Percentiles rank a stretch among this genome's conserved stretches.
phyloP scores from a whole-genome alignment of 2,888 invertebrate genomes.

The Hoplodrina ambigua region DNA sequence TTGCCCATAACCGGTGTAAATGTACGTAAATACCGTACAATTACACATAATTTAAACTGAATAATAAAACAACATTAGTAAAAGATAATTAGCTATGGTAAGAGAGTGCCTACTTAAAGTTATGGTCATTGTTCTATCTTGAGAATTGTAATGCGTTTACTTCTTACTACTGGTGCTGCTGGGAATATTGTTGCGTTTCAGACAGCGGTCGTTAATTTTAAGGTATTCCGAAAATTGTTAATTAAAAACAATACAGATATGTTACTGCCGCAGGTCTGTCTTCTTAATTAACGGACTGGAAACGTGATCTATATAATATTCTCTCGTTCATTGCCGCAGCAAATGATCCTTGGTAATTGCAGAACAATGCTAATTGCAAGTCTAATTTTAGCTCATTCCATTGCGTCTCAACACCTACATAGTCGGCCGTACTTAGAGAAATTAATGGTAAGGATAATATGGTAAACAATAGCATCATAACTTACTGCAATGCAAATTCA shows the following conservation, averaged over 20 bases:
- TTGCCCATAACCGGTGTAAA: constrained; percentile 64
- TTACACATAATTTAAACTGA: constrained; percentile 63
- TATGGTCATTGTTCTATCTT: constrained; percentile 46
- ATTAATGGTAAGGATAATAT: constrained; percentile 12
- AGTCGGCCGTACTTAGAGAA: background rate
- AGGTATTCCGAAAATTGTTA: constrained; percentile 34
- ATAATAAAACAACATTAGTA: constrained; percentile 48
- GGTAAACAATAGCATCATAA: constrained; percentile 46
- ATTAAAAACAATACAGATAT: constrained; percentile 11
- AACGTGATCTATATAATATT: constrained; percentile 14
- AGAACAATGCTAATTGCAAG: constrained; percentile 37
- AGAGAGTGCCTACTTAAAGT: constrained; percentile 18
- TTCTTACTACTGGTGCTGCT: constrained; percentile 6
- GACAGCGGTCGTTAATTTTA: constrained; percentile 37
- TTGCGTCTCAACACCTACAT: constrained; percentile 9
- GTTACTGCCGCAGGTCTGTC: constrained; percentile 1
- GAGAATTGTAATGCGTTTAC: constrained; percentile 32
- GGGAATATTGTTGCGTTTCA: constrained; percentile 24
- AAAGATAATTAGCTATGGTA: constrained; percentile 53
- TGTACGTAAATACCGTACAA: constrained; percentile 63
- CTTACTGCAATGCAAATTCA: constrained; percentile 15
- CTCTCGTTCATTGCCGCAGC: constrained; percentile 6
- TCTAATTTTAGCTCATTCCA: constrained; percentile 32
- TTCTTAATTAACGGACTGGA: constrained; percentile 5
- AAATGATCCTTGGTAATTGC: constrained; percentile 21